Percentiles rank a stretch among this genome's conserved stretches.
These are phyloP conservation scores for Drosophila rhopaloa DNA, from an alignment of 1,140 invertebrate species.

Conservation along the genomic window DNA sequence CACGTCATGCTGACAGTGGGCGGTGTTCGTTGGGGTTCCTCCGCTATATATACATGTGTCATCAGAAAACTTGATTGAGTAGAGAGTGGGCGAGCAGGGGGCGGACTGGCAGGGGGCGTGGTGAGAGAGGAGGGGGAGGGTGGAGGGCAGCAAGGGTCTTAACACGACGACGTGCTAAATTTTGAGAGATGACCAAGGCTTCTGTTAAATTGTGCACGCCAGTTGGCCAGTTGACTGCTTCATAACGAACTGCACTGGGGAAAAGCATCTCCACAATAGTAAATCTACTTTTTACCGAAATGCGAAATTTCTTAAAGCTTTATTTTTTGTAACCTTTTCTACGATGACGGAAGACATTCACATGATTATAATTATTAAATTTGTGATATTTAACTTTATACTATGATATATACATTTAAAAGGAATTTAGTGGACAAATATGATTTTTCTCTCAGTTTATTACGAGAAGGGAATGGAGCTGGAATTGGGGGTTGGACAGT, in stretches of 20 bases:
- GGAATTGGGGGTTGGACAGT: slow-evolving; percentile 1
- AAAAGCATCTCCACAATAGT: background rate
- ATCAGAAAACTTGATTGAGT: slow-evolving; percentile 56
- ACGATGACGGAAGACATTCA: too few relatives aligned
- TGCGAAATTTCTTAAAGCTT: too few relatives aligned
- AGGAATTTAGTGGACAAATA: background rate
- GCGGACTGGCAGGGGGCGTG: background rate
- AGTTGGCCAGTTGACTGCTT: slow-evolving; percentile 55
- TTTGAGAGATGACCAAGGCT: slow-evolving; percentile 76
- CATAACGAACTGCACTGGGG: slow-evolving; percentile 18
- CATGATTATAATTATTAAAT: too few relatives aligned
- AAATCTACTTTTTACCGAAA: too few relatives aligned
- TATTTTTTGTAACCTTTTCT: too few relatives aligned
- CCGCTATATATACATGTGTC: slow-evolving; percentile 44
- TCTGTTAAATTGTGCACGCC: slow-evolving; percentile 61
- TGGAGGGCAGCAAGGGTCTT: slow-evolving; percentile 16
- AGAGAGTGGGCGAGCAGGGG: background rate
- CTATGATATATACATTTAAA: too few relatives aligned
- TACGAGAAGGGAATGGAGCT: background rate
- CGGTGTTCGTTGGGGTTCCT: slow-evolving; percentile 10
- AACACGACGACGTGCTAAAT: slow-evolving; percentile 59
- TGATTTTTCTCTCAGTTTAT: slow-evolving; percentile 10
- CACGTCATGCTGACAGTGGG: slow-evolving; percentile 63
- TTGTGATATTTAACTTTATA: too few relatives aligned
- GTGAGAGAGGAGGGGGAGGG: background rate